phyloP scores from a whole-genome alignment of 2,888 invertebrate genomes.

The Sphaerophoria rueppellii region DNA sequence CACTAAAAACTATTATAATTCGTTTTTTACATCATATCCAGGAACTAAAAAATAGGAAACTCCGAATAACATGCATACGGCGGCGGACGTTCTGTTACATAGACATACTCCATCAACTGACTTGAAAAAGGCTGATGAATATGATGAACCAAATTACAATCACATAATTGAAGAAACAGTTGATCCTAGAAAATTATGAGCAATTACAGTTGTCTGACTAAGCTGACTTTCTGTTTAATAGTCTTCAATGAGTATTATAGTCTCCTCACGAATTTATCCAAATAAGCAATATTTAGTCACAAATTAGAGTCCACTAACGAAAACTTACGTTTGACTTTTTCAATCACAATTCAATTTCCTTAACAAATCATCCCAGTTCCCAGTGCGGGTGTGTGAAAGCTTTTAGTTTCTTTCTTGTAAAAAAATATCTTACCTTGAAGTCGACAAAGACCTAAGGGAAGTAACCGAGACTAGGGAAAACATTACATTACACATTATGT shows the following conservation, averaged over 20 bases:
- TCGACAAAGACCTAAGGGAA: neutral
- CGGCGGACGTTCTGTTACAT: constrained; percentile 90
- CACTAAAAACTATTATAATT: constrained; percentile 44
- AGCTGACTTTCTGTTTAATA: too few relatives aligned
- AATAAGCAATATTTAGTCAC: neutral
- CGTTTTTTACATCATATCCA: constrained; percentile 12
- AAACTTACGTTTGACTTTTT: neutral
- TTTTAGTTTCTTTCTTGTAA: neutral
- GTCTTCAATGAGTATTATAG: too few relatives aligned
- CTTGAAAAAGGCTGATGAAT: too few relatives aligned
- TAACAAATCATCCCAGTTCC: neutral
- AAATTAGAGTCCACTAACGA: neutral
- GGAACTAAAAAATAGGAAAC: constrained; percentile 84
- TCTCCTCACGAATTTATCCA: neutral
- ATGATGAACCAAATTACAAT: too few relatives aligned
- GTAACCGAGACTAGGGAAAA: neutral
- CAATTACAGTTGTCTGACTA: too few relatives aligned
- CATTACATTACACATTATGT: neutral
- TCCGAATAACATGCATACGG: constrained; percentile 90
- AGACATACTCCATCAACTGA: constrained; percentile 91
- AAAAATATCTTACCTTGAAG: neutral
- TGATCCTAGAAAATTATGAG: too few relatives aligned
- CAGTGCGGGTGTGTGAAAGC: neutral
- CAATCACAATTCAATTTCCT: neutral
- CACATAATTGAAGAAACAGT: constrained; percentile 17